These are phyloP conservation scores for Lepidurus packardi DNA, from an alignment of 1,140 invertebrate species.

Conservation along the genomic window DNA sequence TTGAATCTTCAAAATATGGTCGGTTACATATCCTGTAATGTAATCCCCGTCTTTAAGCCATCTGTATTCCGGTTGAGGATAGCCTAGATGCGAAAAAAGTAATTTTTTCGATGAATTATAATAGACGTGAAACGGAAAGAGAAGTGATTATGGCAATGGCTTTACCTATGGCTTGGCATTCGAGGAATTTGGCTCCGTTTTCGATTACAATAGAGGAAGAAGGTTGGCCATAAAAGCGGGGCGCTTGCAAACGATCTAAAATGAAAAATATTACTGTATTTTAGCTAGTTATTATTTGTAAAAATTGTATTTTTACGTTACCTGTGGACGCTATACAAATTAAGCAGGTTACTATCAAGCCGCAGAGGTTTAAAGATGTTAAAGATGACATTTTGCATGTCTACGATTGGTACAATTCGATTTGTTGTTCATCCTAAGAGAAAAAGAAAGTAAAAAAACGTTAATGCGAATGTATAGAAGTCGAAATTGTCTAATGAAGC, in stretches of 20 bases:
- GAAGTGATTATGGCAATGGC: no score
- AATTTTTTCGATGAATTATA: neutral
- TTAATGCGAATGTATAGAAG: neutral
- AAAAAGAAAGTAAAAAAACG: neutral
- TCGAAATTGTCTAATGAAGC: neutral
- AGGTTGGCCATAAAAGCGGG: slow-evolving; percentile 73
- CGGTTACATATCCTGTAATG: slow-evolving; percentile 39
- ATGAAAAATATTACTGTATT: neutral
- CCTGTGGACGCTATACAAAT: neutral
- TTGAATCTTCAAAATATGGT: slow-evolving; percentile 60
- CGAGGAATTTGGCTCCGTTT: slow-evolving; percentile 79
- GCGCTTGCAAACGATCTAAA: slow-evolving; percentile 58
- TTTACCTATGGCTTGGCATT: slow-evolving; percentile 80
- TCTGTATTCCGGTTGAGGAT: slow-evolving; percentile 77
- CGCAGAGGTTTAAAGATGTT: neutral
- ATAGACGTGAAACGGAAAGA: no score
- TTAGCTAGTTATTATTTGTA: neutral
- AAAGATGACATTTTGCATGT: slow-evolving; percentile 12
- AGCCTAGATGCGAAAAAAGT: slow-evolving; percentile 55
- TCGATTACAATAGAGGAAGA: slow-evolving; percentile 74
- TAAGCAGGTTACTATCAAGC: neutral
- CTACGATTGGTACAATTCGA: neutral
- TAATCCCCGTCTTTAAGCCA: slow-evolving; percentile 75
- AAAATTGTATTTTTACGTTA: neutral
- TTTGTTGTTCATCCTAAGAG: neutral